phyloP scores from a whole-genome alignment of 2,113 vertebrate species.

The Larimichthys crocea region DNA sequence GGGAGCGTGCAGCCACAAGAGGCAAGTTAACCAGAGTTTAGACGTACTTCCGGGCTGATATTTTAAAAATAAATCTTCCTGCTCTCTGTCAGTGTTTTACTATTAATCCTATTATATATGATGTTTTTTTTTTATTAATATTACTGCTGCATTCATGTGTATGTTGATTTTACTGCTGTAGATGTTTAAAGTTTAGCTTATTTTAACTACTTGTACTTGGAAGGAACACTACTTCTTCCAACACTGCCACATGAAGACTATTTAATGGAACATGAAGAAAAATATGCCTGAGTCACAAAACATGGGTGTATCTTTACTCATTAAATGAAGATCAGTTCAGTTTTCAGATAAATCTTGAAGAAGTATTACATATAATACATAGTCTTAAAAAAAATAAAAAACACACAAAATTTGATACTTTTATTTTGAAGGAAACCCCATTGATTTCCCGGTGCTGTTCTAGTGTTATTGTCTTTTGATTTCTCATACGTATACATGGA shows the following conservation, averaged over 20 bases:
- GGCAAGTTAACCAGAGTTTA: not conserved
- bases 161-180: no score
- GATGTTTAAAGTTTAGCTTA: no score
- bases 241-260: no score
- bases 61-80: constrained; percentile 48
- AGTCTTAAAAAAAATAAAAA: not conserved
- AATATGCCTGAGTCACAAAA: no score
- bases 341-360: not conserved
- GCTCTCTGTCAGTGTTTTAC: no score
- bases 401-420: not conserved
- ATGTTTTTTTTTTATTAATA: no score
- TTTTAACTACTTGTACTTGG: not conserved
- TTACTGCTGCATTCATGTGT: no score
- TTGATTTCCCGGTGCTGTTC: not conserved
- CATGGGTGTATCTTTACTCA: not conserved
- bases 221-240: no score
- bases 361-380: not conserved
- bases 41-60: not conserved
- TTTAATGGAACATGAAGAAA: not conserved
- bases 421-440: constrained; percentile 39
- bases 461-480: not conserved
- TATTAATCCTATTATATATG: no score
- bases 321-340: not conserved
- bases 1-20: not conserved
- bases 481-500: not conserved